Conservation (phyloP, 2,797 vertebrate species). For the Spea hammondii region DNA sequence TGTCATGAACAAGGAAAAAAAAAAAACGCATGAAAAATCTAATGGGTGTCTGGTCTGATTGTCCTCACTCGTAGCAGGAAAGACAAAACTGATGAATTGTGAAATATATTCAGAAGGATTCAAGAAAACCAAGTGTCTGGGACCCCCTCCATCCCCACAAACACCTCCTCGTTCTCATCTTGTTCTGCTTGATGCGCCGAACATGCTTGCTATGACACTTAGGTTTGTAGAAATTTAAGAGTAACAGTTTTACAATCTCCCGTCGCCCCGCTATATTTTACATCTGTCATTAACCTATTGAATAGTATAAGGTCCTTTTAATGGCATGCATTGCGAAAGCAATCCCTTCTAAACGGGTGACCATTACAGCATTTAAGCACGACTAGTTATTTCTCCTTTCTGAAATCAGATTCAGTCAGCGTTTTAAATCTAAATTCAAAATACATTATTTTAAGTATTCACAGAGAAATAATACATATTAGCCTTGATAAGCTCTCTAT, state of each 20-base stretch:
- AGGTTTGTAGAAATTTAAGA: conserved; percentile 79
- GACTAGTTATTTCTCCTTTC: background rate
- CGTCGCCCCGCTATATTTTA: conserved; percentile 51
- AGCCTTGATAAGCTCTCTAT: too few species aligned
- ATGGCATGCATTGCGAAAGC: background rate
- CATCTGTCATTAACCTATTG: conserved; percentile 43
- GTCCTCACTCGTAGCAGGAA: conserved; percentile 98
- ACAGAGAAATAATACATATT: background rate
- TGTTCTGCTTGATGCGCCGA: conserved; percentile 74
- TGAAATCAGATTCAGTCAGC: background rate
- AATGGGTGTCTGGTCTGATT: conserved; percentile 99
- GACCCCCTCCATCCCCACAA: conserved; percentile 68
- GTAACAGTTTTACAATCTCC: conserved; percentile 74
- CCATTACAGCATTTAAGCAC: background rate
- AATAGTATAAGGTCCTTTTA: background rate
- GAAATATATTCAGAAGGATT: conserved; percentile 99
- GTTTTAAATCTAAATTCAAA: background rate
- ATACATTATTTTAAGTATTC: background rate
- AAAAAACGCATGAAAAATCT: conserved; percentile 92
- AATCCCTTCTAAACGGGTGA: background rate
- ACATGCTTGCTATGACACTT: conserved; percentile 75
- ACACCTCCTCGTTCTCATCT: conserved; percentile 73
- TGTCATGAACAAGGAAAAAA: conserved; percentile 85
- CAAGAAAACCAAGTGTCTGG: conserved; percentile 93
- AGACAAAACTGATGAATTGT: conserved; percentile 99